phyloP scores from a whole-genome alignment of 2,797 vertebrate genomes.

The Halcyon smyrnensis region DNA sequence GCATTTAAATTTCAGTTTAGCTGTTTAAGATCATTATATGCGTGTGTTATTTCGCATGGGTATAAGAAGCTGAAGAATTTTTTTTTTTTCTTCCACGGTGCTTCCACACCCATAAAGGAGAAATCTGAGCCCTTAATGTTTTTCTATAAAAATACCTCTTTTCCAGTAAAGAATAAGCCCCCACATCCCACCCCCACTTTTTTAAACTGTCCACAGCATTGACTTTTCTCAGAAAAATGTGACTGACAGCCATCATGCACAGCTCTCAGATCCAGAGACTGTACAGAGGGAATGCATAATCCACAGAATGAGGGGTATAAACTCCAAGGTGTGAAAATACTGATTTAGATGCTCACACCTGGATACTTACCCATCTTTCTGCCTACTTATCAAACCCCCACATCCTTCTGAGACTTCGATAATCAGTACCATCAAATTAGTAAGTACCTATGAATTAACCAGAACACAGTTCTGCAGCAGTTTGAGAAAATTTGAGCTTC shows the following conservation, averaged over 20 bases:
- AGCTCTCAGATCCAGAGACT: rapidly evolving
- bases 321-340: background rate
- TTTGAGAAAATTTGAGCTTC: background rate
- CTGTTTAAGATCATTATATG: background rate
- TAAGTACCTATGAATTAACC: background rate
- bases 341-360: background rate
- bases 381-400: background rate
- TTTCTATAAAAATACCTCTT: background rate
- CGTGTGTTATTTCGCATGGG: background rate
- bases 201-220: background rate
- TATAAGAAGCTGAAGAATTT: background rate
- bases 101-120: background rate
- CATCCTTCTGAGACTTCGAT: background rate
- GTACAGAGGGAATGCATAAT: background rate
- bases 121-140: background rate
- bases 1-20: background rate
- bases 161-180: background rate
- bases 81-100: background rate
- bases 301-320: background rate
- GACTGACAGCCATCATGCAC: background rate
- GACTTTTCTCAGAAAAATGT: background rate
- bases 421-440: background rate
- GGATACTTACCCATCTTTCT: background rate
- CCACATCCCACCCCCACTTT: background rate
- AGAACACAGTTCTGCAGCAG: background rate